These are phyloP conservation scores for Cebus imitator DNA, from an alignment of 2,113 vertebrate species.

Conservation along the genomic window DNA sequence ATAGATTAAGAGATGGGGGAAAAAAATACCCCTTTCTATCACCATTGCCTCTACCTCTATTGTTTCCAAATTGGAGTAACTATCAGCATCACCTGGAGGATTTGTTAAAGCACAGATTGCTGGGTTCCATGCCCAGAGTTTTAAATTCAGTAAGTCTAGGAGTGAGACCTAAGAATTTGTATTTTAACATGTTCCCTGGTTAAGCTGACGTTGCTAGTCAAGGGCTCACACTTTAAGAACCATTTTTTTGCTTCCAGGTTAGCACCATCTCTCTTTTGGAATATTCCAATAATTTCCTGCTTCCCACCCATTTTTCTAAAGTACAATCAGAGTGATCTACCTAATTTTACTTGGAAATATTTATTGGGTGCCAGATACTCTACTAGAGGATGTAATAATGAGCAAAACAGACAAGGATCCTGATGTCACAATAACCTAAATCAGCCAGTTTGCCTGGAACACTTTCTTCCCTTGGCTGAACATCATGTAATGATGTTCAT, in stretches of 20 bases:
- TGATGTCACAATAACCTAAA: not conserved
- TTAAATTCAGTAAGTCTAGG: not conserved
- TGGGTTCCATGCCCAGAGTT: not conserved
- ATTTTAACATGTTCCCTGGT: not conserved
- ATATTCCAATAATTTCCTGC: not conserved
- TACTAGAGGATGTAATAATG: not conserved
- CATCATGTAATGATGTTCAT: not conserved
- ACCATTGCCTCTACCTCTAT: not conserved
- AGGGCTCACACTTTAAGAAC: not conserved
- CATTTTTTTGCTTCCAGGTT: not conserved
- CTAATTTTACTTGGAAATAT: slow-evolving; percentile 13
- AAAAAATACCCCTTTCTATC: not conserved
- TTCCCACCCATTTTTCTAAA: not conserved
- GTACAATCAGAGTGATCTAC: not conserved
- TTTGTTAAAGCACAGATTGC: not conserved
- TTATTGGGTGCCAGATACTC: not conserved
- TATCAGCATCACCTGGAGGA: not conserved
- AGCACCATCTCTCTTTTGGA: not conserved
- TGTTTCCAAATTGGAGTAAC: not conserved
- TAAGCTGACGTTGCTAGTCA: not conserved
- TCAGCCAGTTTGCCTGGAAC: not conserved
- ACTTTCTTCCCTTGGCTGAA: not conserved
- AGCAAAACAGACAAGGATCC: not conserved
- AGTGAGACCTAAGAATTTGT: not conserved
- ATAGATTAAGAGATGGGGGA: not conserved